A percentile compares a stretch with the other conserved stretches of the same genome.
These are phyloP conservation scores for Oreochromis spilurus DNA, from an alignment of 2,113 vertebrate genomes.

Conservation along the genomic window DNA sequence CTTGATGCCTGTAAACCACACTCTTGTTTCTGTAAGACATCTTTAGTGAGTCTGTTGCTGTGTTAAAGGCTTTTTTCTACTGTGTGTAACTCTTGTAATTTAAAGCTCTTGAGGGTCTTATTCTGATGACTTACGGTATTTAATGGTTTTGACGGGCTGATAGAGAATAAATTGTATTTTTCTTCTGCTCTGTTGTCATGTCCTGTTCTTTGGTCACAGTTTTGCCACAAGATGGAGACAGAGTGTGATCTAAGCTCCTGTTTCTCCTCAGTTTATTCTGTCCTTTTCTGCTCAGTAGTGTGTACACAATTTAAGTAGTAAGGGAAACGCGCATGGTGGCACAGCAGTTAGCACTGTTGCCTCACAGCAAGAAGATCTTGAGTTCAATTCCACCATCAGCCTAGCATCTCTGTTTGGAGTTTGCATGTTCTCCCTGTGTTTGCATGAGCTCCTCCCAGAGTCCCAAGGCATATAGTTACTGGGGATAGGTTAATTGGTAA, in stretches of 20 bases:
- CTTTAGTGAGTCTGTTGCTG: neutral
- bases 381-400: rapidly evolving
- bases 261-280: neutral
- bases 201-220: neutral
- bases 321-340: rapidly evolving
- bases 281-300: neutral
- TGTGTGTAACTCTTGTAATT: neutral
- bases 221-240: conserved; percentile 17
- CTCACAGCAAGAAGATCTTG: neutral
- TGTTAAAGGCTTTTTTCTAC: neutral
- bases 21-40: neutral
- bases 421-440: neutral
- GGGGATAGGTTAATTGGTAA: neutral
- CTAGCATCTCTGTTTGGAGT: neutral
- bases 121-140: neutral
- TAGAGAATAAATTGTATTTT: conserved; percentile 51
- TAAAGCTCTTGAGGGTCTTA: neutral
- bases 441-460: neutral
- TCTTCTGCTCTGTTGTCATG: neutral
- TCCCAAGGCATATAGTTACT: neutral
- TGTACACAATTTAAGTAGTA: neutral
- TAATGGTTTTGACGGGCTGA: conserved; percentile 16
- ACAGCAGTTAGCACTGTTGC: neutral
- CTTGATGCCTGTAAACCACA: neutral
- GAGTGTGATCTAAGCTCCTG: neutral